A percentile compares a stretch with the other conserved stretches of the same genome.
Conservation (phyloP, 2,888 invertebrate species). For the Epinotia bilunana region DNA sequence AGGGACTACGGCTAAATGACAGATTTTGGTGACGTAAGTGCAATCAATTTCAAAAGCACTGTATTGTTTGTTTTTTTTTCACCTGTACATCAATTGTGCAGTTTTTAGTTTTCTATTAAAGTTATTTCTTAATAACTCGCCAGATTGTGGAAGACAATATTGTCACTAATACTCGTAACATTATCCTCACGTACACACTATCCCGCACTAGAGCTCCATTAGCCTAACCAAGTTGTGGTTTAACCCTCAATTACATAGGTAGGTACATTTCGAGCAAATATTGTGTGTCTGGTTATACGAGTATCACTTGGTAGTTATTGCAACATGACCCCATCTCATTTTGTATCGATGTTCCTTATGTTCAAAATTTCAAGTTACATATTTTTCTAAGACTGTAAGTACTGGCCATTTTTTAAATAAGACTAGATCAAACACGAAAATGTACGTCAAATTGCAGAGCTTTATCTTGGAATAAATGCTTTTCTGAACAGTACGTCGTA, state of each 20-base stretch:
- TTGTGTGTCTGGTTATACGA: background rate
- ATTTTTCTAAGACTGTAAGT: background rate
- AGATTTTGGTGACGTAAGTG: too few species aligned
- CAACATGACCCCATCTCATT: background rate
- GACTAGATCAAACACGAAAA: too few species aligned
- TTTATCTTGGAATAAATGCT: too few species aligned
- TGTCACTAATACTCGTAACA: background rate
- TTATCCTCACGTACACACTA: background rate
- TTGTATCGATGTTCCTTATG: background rate
- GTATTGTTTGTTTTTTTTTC: too few species aligned
- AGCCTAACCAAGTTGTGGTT: background rate
- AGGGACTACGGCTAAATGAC: too few species aligned
- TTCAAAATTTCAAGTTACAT: background rate
- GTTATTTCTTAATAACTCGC: background rate
- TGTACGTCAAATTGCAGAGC: too few species aligned
- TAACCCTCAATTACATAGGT: background rate
- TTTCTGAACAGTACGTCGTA: too few species aligned
- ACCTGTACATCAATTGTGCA: too few species aligned
- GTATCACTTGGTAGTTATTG: background rate
- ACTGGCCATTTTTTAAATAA: too few species aligned
- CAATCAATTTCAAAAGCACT: too few species aligned
- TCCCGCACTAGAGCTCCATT: background rate
- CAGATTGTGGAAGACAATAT: background rate
- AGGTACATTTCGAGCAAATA: background rate
- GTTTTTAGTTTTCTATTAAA: background rate